Evolutionary conservation across 2,797 vertebrate species (phyloP).

Genomic region (Aldrovandia affinis): DNA sequence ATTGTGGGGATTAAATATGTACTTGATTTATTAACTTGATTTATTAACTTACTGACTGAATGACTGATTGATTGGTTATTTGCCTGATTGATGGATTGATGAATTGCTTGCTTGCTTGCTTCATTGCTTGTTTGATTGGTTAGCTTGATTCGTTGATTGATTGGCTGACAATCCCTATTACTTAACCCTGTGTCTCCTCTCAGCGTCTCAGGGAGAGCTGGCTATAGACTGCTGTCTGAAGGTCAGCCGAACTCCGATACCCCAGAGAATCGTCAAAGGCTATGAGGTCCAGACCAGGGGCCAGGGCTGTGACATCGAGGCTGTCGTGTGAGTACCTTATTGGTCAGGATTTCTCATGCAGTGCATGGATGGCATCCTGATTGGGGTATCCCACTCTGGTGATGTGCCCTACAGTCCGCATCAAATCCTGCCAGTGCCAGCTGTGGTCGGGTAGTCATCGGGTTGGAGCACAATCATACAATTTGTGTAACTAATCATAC

Average conservation of each 20-base stretch:
- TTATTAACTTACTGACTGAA: neutral
- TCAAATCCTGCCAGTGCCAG: too few relatives aligned
- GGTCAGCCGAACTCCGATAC: neutral
- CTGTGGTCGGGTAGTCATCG: too few relatives aligned
- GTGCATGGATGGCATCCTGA: neutral
- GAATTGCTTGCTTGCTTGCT: neutral
- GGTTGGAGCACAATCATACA: too few relatives aligned
- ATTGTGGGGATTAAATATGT: too few relatives aligned
- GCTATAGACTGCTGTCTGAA: slow-evolving; percentile 56
- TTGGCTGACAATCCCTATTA: neutral
- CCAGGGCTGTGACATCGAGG: slow-evolving; percentile 50
- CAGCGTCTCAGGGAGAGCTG: slow-evolving; percentile 42
- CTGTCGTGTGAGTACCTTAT: slow-evolving; percentile 34
- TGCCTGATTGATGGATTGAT: neutral
- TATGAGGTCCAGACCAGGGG: slow-evolving; percentile 37
- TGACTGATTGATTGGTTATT: neutral
- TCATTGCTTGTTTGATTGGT: neutral
- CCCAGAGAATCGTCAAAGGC: accelerated
- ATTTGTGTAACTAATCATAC: too few relatives aligned
- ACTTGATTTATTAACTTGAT: too few relatives aligned
- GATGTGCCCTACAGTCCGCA: too few relatives aligned
- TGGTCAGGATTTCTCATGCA: neutral
- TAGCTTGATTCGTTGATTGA: neutral
- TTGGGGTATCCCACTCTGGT: too few relatives aligned
- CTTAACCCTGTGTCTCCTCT: slow-evolving; percentile 22